Evolutionary conservation across 2,113 vertebrate species (phyloP).

Genomic region (Catagonus wagneri): DNA sequence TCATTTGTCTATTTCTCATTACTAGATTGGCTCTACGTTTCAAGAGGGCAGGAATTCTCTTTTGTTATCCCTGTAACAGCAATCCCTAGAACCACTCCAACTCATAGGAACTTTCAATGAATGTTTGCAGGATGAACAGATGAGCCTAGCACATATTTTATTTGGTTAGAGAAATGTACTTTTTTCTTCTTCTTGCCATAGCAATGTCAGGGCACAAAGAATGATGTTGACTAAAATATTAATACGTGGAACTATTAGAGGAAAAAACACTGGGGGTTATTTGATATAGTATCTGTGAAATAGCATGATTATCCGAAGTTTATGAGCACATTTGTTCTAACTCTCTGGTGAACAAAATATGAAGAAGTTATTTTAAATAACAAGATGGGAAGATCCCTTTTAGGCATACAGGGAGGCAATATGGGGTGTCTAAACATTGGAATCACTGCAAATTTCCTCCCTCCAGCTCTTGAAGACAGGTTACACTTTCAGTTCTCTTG

Average conservation of each 20-base stretch:
- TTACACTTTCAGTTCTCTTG: slow-evolving; percentile 16
- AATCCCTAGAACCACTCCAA: neutral
- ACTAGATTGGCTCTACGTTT: neutral
- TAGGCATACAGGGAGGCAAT: slow-evolving; percentile 1
- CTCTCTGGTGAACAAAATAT: slow-evolving; percentile 30
- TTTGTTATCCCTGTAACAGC: neutral
- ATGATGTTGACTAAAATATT: neutral
- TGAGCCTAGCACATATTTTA: neutral
- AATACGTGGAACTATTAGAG: neutral
- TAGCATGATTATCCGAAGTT: neutral
- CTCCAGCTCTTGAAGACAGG: slow-evolving; percentile 1
- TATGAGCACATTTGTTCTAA: neutral
- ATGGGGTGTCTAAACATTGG: neutral
- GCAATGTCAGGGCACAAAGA: neutral
- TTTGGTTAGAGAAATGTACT: neutral
- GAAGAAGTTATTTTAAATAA: slow-evolving; percentile 58
- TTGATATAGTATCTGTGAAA: slow-evolving; percentile 31
- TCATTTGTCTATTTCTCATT: neutral
- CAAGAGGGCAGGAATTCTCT: neutral
- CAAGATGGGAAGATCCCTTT: slow-evolving; percentile 17
- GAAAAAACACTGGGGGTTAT: neutral
- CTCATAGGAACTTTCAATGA: neutral
- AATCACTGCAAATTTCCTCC: slow-evolving; percentile 42
- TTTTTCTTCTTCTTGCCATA: neutral
- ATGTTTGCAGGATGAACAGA: slow-evolving; percentile 34